These are phyloP conservation scores for Silurus lanzhouensis DNA, from an alignment of 2,797 vertebrate species.

Conservation along the genomic window DNA sequence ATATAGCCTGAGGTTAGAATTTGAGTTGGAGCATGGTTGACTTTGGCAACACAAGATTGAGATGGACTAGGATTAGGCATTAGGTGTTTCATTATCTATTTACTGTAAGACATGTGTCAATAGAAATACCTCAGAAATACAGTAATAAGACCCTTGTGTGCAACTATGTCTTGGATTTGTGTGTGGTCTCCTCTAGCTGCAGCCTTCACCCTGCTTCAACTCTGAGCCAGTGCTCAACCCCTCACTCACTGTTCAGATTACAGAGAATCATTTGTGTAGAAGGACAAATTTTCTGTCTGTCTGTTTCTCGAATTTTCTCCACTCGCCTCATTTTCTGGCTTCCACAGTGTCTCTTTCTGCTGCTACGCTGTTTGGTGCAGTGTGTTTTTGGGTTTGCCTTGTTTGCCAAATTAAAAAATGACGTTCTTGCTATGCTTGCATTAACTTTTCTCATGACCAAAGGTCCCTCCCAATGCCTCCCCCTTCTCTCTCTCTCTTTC, in stretches of 20 bases:
- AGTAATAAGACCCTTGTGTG: not conserved
- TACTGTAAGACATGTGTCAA: not conserved
- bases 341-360: not conserved
- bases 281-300: not conserved
- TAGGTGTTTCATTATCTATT: not conserved
- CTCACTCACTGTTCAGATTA: slow-evolving; percentile 24
- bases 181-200: slow-evolving; percentile 19
- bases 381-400: slow-evolving; percentile 12
- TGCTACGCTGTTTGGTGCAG: slow-evolving; percentile 10
- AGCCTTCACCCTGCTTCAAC: slow-evolving; percentile 20
- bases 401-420: slow-evolving; percentile 24
- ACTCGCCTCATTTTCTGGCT: slow-evolving; percentile 2
- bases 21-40: not conserved
- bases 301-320: slow-evolving; percentile 8
- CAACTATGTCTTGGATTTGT: not conserved
- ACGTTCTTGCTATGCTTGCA: slow-evolving; percentile 12
- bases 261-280: slow-evolving; percentile 26
- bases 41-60: not conserved
- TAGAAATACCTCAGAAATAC: not conserved
- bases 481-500: not conserved
- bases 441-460: slow-evolving; percentile 33
- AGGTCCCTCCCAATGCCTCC: not conserved
- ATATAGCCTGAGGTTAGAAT: not conserved
- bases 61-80: not conserved
- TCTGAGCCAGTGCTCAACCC: slow-evolving; percentile 20